Percentiles rank a stretch among this genome's conserved stretches.
Evolutionary conservation across 2,113 vertebrate genomes (phyloP).

Genomic region (Eulemur macaco): DNA sequence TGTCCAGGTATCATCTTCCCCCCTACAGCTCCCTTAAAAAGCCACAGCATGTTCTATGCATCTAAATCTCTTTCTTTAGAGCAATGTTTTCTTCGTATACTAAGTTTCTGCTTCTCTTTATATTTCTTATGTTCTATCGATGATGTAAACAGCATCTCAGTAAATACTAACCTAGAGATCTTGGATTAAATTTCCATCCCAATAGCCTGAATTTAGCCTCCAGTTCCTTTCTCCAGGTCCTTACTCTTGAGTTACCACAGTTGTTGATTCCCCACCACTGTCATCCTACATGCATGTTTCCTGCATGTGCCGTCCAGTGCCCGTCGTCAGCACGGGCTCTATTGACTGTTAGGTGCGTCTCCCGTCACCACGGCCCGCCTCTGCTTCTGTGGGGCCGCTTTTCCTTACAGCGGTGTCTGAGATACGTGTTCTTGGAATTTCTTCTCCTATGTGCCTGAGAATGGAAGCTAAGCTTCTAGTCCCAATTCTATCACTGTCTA

Average conservation of each 20-base stretch:
- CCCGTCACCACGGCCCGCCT: background rate
- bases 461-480: background rate
- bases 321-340: background rate
- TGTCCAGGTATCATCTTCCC: background rate
- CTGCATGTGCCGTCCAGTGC: background rate
- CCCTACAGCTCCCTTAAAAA: background rate
- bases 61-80: background rate
- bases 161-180: background rate
- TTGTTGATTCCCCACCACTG: background rate
- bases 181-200: background rate
- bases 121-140: background rate
- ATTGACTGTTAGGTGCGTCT: background rate
- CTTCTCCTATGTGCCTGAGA: background rate
- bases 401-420: background rate
- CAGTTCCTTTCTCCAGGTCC: background rate
- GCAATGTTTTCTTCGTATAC: background rate
- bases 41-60: background rate
- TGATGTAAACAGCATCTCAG: background rate
- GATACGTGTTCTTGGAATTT: background rate
- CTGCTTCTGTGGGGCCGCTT: background rate
- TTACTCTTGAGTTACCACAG: background rate
- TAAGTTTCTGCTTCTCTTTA: background rate
- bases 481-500: background rate
- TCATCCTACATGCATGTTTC: background rate
- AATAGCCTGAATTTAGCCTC: background rate